phyloP scores from a whole-genome alignment of 2,113 vertebrate genomes.

The Ctenodactylus gundi region DNA sequence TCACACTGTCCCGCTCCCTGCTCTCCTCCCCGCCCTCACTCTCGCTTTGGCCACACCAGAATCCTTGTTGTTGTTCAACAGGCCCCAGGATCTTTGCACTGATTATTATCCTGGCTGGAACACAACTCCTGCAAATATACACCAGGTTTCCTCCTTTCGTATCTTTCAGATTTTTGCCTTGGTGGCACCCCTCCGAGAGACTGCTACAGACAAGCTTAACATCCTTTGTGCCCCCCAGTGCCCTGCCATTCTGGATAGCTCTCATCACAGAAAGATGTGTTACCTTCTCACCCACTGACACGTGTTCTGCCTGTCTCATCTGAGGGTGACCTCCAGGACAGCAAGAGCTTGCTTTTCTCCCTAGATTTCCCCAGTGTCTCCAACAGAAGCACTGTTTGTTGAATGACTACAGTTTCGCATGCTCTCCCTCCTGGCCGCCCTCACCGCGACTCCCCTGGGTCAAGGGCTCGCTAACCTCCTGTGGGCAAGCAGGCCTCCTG shows the following conservation, averaged over 20 bases:
- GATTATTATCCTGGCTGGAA: background rate
- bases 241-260: background rate
- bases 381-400: background rate
- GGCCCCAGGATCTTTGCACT: conserved; percentile 9
- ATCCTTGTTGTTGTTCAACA: background rate
- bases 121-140: background rate
- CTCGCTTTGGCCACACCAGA: background rate
- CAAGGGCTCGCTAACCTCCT: background rate
- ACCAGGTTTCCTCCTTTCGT: background rate
- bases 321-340: background rate
- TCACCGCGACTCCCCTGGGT: background rate
- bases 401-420: background rate
- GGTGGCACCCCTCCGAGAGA: background rate
- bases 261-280: background rate
- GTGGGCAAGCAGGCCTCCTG: background rate
- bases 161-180: background rate
- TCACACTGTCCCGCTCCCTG: background rate
- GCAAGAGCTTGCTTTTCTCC: background rate
- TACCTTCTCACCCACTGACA: background rate
- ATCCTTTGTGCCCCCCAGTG: background rate
- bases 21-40: background rate
- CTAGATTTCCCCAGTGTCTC: background rate
- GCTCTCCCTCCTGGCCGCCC: background rate
- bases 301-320: background rate
- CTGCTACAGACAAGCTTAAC: background rate